Evolutionary conservation across 1,140 invertebrate genomes (phyloP), one percentile per base, ranked within the genome.

Genomic region (Orchestia grillus): DNA sequence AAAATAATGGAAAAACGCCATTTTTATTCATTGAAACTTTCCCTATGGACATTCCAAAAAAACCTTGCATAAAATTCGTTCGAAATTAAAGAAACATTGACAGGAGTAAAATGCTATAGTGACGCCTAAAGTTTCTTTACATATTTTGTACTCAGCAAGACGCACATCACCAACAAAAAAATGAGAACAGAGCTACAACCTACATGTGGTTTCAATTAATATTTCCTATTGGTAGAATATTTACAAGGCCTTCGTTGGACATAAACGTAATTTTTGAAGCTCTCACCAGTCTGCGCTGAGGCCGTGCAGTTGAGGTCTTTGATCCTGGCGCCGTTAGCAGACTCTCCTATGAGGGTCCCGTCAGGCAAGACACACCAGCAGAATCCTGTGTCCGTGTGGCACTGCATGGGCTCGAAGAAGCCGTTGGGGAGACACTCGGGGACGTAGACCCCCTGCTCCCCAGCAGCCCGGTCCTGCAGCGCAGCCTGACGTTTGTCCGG

Each of bases 311-410:
- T 94, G 41, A 94, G 92, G 44, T 47, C 43, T 15, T 44, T 47
- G 44, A 94, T 94, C 41, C 44, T 42, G 6, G 43, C 92, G 43
- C 92, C 92, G 44, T 47, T 53, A 36, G 96, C 91, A 43, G 96
- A 96, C 28, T 96, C 91, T 6, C 92, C 62, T 57, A 96, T 96
- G 77, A 88, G 95, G 3, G 95, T 95, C 11, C 96, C 96, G 94
- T 96, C 96, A 6, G 96, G 91, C 41, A 95, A 45, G 15, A 96
- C 96, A 77, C 96, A 97, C 96, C 96, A 97, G 92, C 96, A 97
- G 96, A 96, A 96, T 42, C 62, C 53, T 23, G 96, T 97, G 95
- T 96, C 96, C 77, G 96, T 96, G 96, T 97, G 96, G 96, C 96
- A 97, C 96, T 97, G 96, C 0, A 97, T 92, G 0, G 96, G 95